Evolutionary conservation across 2,113 vertebrate genomes (phyloP), one percentile per base, ranked within the genome.

Genomic region (Eleginops maclovinus): DNA sequence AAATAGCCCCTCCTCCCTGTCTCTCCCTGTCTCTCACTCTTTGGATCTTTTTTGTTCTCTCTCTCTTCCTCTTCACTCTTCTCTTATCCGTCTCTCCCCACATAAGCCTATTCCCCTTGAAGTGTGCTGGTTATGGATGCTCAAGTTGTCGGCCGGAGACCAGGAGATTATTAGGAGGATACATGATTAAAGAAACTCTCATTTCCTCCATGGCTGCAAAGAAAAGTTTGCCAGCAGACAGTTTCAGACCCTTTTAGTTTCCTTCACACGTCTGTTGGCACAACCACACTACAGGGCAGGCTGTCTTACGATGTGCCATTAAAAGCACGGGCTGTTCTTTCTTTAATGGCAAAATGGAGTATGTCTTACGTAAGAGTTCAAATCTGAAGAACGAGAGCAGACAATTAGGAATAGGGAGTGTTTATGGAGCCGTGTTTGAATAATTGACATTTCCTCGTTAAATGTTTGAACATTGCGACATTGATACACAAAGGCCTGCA

Each of bases 111-210:
- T 89, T 87, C 82, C 81, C 82, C 86, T 91, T 91, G 83, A 90
- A 91, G 87, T 89, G 81, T 82, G 85, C 88, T 83, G 84, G 81
- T 91, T 89, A 91, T 88, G 81, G 83, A 91, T 87, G 90, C 89
- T 89, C 72, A 69, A 86, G 83, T 91, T 89, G 90, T 88, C 83
- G 74, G 71, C 75, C 81, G 83, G 79, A 87, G 87, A 91, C 83
- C 73, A 70, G 64, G 75, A 92, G 89, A 92, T 93, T 92, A 90
- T 92, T 88, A 88, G 76, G 67, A 90, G 78, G 85, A 88, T 87
- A 83, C 78, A 81, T 88, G 89, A 90, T 90, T 91, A 81, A 93
- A 90, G 83, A 77, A 77, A 85, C 53, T 81, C 74, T 83, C 64
- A 75, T 87, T 74, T 80, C 73, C 53, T 85, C 73, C 51, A 61